Percentiles rank a stretch among this genome's conserved stretches.
phyloP scores from a whole-genome alignment of 2,888 invertebrate genomes.

The Apotomis betuletana region DNA sequence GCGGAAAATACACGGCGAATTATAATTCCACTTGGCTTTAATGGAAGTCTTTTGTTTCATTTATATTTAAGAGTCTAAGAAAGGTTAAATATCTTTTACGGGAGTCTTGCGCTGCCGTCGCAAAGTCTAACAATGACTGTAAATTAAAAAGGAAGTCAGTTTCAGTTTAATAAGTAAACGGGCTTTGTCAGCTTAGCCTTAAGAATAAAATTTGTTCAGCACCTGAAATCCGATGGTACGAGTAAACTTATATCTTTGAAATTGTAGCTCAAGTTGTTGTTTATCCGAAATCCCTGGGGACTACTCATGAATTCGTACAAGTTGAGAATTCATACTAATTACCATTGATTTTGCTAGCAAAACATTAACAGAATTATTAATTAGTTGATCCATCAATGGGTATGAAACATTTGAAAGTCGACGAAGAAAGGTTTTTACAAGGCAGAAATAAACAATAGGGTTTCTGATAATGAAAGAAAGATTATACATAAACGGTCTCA shows the following conservation, averaged over 20 bases:
- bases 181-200: background rate
- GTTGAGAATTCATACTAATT: background rate
- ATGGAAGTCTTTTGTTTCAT: conserved; percentile 14
- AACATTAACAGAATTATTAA: background rate
- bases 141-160: background rate
- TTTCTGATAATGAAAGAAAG: too few relatives aligned
- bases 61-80: conserved; percentile 6
- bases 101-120: background rate
- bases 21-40: conserved; percentile 14
- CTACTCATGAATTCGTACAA: background rate
- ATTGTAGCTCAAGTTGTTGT: background rate
- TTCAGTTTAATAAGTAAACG: background rate
- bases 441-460: too few relatives aligned
- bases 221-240: background rate
- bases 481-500: too few relatives aligned
- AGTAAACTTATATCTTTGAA: background rate
- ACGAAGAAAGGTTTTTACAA: too few relatives aligned
- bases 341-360: background rate
- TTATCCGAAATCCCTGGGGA: background rate
- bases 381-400: too few relatives aligned
- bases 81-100: conserved; percentile 15
- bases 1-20: conserved; percentile 24
- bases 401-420: too few relatives aligned
- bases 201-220: background rate
- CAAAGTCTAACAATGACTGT: background rate